phyloP scores from a whole-genome alignment of 1,140 invertebrate genomes.

The Drosophila funebris region DNA sequence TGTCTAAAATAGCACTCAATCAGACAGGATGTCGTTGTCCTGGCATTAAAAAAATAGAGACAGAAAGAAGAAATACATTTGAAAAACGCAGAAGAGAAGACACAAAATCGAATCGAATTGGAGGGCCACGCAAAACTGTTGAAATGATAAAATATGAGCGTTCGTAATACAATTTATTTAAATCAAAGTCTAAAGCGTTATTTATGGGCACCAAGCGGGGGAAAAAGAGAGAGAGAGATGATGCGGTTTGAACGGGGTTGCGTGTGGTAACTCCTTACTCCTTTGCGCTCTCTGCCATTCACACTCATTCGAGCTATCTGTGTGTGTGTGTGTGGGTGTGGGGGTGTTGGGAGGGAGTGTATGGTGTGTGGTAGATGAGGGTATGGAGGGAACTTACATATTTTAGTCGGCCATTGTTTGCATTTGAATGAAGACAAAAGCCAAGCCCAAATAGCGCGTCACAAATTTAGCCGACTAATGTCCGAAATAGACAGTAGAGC shows the following conservation, averaged over 20 bases:
- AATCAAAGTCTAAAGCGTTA: conserved; percentile 82
- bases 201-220: conserved; percentile 63
- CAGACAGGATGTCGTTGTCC: conserved; percentile 35
- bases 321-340: conserved; percentile 1
- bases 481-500: conserved; percentile 50
- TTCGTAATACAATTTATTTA: conserved; percentile 81
- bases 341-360: not conserved
- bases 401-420: conserved; percentile 70
- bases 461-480: conserved; percentile 70
- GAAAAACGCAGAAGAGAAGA: conserved; percentile 17
- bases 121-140: conserved; percentile 42
- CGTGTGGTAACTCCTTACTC: not conserved
- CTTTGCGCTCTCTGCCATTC: not conserved
- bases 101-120: conserved; percentile 49
- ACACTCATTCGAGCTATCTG: not conserved
- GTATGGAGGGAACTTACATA: conserved; percentile 29
- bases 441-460: conserved; percentile 77
- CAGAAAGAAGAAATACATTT: conserved; percentile 6
- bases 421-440: conserved; percentile 77
- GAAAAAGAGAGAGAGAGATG: conserved; percentile 2
- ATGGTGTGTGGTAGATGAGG: conserved; percentile 4
- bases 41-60: not conserved
- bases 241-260: not conserved
- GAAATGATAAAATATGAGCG: conserved; percentile 79
- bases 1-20: conserved; percentile 53